phyloP scores from a whole-genome alignment of 2,113 vertebrate genomes.

The Poecilia latipinna region DNA sequence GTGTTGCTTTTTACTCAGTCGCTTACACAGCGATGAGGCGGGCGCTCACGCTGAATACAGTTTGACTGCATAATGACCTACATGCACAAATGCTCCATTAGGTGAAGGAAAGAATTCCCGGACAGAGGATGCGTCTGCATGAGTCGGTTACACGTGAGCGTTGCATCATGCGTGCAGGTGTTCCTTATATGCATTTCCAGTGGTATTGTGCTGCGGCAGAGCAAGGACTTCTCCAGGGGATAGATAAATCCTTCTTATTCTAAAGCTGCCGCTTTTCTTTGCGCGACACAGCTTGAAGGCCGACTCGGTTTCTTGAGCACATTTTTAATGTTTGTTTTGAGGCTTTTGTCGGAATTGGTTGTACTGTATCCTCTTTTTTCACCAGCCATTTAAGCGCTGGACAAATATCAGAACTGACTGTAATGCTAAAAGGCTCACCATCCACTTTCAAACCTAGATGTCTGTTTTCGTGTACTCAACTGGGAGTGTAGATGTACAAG shows the following conservation, averaged over 20 bases:
- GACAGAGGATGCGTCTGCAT: neutral
- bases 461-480: conserved; percentile 1
- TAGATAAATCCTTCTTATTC: conserved; percentile 4
- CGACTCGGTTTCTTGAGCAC: conserved; percentile 6
- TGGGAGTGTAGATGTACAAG: neutral
- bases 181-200: conserved; percentile 4
- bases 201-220: neutral
- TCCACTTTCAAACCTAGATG: conserved; percentile 14
- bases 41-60: conserved; percentile 25
- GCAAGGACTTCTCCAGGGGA: neutral
- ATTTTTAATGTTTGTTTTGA: conserved; percentile 7
- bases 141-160: neutral
- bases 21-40: conserved; percentile 13
- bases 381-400: conserved; percentile 2
- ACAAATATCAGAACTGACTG: neutral
- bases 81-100: conserved; percentile 1
- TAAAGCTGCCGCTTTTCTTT: conserved; percentile 18
- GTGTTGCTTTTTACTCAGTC: conserved; percentile 12
- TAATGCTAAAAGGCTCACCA: conserved; percentile 1
- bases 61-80: conserved; percentile 8
- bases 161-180: conserved; percentile 8
- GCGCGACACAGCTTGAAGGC: conserved; percentile 7
- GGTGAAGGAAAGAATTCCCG: neutral
- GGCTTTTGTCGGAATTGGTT: neutral
- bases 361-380: conserved; percentile 2